phyloP scores from a whole-genome alignment of 2,888 invertebrate genomes.

The Phalangium opilio region DNA sequence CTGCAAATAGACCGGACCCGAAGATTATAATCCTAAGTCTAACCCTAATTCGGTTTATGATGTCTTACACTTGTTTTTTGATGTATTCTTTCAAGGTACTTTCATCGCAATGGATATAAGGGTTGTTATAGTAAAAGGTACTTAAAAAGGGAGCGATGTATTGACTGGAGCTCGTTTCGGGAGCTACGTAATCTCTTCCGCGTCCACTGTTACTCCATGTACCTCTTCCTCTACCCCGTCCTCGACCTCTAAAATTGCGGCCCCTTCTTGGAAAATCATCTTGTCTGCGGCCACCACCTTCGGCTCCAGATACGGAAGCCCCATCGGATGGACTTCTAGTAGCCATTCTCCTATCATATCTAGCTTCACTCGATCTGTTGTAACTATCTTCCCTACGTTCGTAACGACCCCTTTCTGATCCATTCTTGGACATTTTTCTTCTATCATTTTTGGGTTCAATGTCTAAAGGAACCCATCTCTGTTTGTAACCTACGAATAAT shows the following conservation, averaged over 20 bases:
- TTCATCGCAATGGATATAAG: slow-evolving; percentile 35
- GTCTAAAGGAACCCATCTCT: slow-evolving; percentile 83
- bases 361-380: too few relatives aligned
- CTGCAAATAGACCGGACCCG: slow-evolving; percentile 41
- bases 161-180: background rate
- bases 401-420: too few relatives aligned
- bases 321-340: slow-evolving; percentile 3
- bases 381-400: too few relatives aligned
- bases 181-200: background rate
- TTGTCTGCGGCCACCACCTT: slow-evolving; percentile 12
- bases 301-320: slow-evolving; percentile 10
- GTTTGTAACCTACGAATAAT: slow-evolving; percentile 32
- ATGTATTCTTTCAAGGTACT: slow-evolving; percentile 63
- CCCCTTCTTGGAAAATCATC: slow-evolving; percentile 25
- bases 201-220: slow-evolving; percentile 32
- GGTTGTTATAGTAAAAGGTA: slow-evolving; percentile 14
- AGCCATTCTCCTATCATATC: background rate
- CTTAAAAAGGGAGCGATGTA: slow-evolving; percentile 17
- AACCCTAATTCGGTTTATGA: too few relatives aligned
- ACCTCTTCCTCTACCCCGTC: slow-evolving; percentile 37
- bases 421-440: slow-evolving; percentile 6
- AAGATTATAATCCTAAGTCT: too few relatives aligned
- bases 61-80: slow-evolving; percentile 68
- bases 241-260: slow-evolving; percentile 26
- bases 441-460: slow-evolving; percentile 43